Base-by-base conservation (phyloP, 92 coral and sea anemone genomes). In the Micromussa lordhowensis region DNA sequence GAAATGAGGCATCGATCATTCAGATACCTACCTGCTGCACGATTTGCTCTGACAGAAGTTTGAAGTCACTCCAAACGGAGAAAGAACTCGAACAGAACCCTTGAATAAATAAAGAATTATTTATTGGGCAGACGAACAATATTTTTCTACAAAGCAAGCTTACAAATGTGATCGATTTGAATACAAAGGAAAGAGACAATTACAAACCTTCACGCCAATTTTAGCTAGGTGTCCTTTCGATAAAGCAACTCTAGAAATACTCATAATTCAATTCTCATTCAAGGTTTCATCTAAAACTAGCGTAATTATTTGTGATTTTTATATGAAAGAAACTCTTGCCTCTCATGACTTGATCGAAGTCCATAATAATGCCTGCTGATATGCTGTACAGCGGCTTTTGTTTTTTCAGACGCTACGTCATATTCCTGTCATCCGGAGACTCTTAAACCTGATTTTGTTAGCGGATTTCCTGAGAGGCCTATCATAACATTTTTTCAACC, bases 251-350 rank as follows among this genome's bases (percentile, higher is more conserved):
- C 80, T 74, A 5, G 80, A 73, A 24, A 84, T 34, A 61, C 53
- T 84, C 88, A 84, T 84, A 35, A 44, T 72, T 75, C 57, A 84
- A n/a, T 55, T 74, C 36, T 57, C 80, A 74, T 74, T 54, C 80
- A 75, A 29, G 17, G 44, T 78, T 78, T 55, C 66, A 51, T 28
- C 21, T 40, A 51, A 18, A 54, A 54, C 68, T 10, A 12, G n/a
- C 49, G 13, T 35, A 73, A 32, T 19, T 19, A 34, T 18, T 34
- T 1, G 9, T 15, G 1, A 1, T 9, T 7, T 7, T 7, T 18
- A 18, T 32, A 32, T 0, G 38, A 71, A 38, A 1, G n/a, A 19
- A 34, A 32, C 19, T 73, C 6, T n/a, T n/a, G n/a, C n/a, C n/a
- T n/a, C n/a, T 13, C 40, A 29, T 15, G 44, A 15, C 40, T 34